phyloP scores from a whole-genome alignment of 2,797 vertebrate genomes.

The Parauchenoglanis ngamensis region DNA sequence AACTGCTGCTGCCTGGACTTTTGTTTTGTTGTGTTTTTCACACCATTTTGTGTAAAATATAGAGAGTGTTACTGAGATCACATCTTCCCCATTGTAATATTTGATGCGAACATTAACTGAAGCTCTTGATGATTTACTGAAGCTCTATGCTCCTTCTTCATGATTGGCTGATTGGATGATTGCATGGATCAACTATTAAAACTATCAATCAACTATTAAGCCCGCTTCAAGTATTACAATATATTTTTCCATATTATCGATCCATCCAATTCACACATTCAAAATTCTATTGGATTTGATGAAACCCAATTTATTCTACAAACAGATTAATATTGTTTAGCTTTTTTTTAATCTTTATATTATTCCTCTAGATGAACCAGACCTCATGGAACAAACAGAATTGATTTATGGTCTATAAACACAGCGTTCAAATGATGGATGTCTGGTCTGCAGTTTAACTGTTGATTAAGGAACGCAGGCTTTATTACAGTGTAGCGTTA shows the following conservation, averaged over 20 bases:
- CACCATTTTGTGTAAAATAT: too few relatives aligned
- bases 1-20: neutral
- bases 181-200: too few relatives aligned
- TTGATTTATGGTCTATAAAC: conserved; percentile 20
- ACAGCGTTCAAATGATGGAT: neutral
- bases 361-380: neutral
- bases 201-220: neutral
- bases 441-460: neutral
- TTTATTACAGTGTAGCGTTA: conserved; percentile 19
- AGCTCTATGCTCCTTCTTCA: neutral
- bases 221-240: neutral
- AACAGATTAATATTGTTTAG: neutral
- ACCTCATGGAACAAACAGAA: neutral
- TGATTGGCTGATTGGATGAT: neutral
- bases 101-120: neutral
- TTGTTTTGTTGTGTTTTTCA: neutral
- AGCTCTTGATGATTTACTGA: neutral
- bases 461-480: conserved; percentile 25
- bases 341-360: neutral
- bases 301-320: neutral
- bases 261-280: neutral
- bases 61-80: too few relatives aligned
- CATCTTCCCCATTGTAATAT: neutral
- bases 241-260: neutral
- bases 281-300: neutral